Base-by-base conservation (phyloP, 1,140 invertebrate genomes). In the Drosophila ananassae region DNA sequence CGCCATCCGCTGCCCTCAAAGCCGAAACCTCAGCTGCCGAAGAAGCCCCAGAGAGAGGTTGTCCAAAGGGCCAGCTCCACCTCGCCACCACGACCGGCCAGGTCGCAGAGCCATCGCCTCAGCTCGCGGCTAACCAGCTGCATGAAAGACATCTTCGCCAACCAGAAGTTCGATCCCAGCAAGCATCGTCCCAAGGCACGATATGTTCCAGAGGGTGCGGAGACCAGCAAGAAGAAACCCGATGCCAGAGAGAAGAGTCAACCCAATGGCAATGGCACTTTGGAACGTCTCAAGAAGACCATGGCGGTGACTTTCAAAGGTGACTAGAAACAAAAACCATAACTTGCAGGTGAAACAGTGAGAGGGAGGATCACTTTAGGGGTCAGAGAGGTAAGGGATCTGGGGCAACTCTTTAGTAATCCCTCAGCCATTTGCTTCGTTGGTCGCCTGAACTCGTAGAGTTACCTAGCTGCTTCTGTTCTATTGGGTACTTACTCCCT, bases 101-200 rank as follows among this genome's bases (percentile, higher is more conserved):
- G 73, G 32, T 90, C 92, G 39, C 60, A 89, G 10, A 76, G 91
- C 7, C 85, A 85, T 17, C 80, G 76, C 24, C 53, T 48, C 7
- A 55, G 67, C 24, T 50, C 52, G 41, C 67, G 34, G 12, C 63
- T 69, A 10, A 71, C 67, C 25, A 72, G 68, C 59, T 79, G 81
- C 59, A 69, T 75, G 10, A 90, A 93, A 37, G 94, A 95, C 73
- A 82, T 93, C n/a, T 95, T 95, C 66, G 93, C 93, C 60, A 94
- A 95, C 80, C 95, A 96, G 92, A 92, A 93, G 34, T 97, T 95
- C 82, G 95, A 97, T 91, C 95, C 96, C 1, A 93, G 93, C 46
- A 94, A 95, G 48, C 96, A 97, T 91, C 93, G 94, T 24, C 96
- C 96, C 10, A 94, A 94, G 66, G 95, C 94, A 76, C 94, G 96